Base-by-base conservation (phyloP, 2,888 invertebrate species). In the Acrocyrtus sp. region DNA sequence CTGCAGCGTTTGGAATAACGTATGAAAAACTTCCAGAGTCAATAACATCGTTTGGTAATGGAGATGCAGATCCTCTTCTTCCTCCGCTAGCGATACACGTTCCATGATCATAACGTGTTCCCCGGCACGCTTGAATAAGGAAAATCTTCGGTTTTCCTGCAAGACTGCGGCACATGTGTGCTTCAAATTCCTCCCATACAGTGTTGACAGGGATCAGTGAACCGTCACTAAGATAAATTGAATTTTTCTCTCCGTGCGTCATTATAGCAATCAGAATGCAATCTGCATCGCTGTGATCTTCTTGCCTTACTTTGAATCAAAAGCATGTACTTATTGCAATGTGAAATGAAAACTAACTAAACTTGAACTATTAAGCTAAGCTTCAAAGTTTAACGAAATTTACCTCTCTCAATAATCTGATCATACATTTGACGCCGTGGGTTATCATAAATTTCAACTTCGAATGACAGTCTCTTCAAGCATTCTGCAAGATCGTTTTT, bases 141-240 rank as follows among this genome's bases (percentile, higher is more conserved):
- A 81, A 81, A 43, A 88, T 73, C 81, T 87, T 90, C 22, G 90
- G 95, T 84, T 95, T 95, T 29, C 96, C 96, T 80, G 94, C 94
- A 51, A 98, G 87, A 26, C 91, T 87, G 47, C 92, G 92, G 82
- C 96, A 96, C 79, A 88, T 89, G 34, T 79, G 45, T 3, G 80
- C 76, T 62, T 79, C 78, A 48, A 81, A 81, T 8, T 67, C 24
- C 62, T 77, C 77, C 79, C 80, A 81, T 53, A 78, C 70, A 0
- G 74, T 61, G 47, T 78, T 79, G 8, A 81, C 78, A 8, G 80
- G 79, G 47, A 77, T 70, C 26, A 58, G 54, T 1, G 74, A 74
- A 1, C 80, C 80, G 48, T 79, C 79, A 21, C 68, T 72, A 3
- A 78, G 24, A 48, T 74, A 78, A 27, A 81, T 67, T 10, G 74